These are phyloP conservation scores for Typhlomys cinereus DNA, from an alignment of 2,113 vertebrate species.

Conservation along the genomic window DNA sequence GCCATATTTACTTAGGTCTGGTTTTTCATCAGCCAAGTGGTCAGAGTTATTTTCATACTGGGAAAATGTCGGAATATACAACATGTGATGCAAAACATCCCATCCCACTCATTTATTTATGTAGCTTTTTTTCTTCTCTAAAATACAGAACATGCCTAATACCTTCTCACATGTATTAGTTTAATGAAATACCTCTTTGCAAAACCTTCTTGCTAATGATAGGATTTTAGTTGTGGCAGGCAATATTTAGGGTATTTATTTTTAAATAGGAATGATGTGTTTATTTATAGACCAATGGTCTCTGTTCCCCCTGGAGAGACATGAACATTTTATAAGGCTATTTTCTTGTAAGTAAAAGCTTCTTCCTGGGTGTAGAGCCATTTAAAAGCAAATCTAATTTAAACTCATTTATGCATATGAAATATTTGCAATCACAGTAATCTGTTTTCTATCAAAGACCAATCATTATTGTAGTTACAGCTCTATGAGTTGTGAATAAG, in stretches of 20 bases:
- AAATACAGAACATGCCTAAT: slow-evolving; percentile 58
- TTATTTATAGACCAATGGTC: slow-evolving; percentile 83
- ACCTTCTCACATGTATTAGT: slow-evolving; percentile 71
- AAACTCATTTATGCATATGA: slow-evolving; percentile 76
- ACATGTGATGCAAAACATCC: slow-evolving; percentile 68
- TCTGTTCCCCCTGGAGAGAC: slow-evolving; percentile 70
- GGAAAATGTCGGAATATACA: slow-evolving; percentile 53
- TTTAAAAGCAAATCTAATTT: slow-evolving; percentile 80
- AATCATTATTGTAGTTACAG: slow-evolving; percentile 62
- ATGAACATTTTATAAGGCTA: slow-evolving; percentile 81
- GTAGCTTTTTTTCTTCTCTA: slow-evolving; percentile 67
- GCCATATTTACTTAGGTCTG: slow-evolving; percentile 71
- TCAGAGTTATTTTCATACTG: slow-evolving; percentile 67
- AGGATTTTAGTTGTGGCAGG: slow-evolving; percentile 82
- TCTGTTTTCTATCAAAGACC: slow-evolving; percentile 74
- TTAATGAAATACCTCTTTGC: slow-evolving; percentile 78
- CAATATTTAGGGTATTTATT: slow-evolving; percentile 77
- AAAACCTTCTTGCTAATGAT: slow-evolving; percentile 81
- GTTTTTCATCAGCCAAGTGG: slow-evolving; percentile 60
- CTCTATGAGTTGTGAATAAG: slow-evolving; percentile 69
- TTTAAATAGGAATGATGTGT: slow-evolving; percentile 75
- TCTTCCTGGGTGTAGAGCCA: slow-evolving; percentile 72
- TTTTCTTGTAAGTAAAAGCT: slow-evolving; percentile 76
- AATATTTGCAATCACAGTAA: slow-evolving; percentile 82
- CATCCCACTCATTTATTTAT: slow-evolving; percentile 64